Conservation (phyloP, 2,888 invertebrate species). For the Ichneumon xanthorius region DNA sequence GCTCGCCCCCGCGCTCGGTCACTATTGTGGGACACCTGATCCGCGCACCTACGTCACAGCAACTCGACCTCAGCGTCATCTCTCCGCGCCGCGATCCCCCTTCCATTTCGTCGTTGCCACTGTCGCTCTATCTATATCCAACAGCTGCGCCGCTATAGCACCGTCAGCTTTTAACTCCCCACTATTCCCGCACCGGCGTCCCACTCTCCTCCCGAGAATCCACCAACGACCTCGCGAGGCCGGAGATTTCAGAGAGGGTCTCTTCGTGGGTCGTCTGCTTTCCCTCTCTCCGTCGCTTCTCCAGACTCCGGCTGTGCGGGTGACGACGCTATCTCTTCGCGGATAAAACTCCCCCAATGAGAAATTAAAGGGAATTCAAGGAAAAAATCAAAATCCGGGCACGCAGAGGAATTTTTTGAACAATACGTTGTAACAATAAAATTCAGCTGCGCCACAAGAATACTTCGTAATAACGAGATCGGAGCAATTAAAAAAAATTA, state of each 20-base stretch:
- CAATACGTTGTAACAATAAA: too few species aligned
- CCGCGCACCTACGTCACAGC: constrained; percentile 60
- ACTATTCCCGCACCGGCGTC: background rate
- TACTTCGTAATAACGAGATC: background rate
- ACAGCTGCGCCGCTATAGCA: background rate
- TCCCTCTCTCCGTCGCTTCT: background rate
- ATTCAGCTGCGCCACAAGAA: too few species aligned
- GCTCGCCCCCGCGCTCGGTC: background rate
- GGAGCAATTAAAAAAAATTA: background rate
- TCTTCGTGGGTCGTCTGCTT: background rate
- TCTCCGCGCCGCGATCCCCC: constrained; percentile 3
- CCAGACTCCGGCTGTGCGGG: background rate
- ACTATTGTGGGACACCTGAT: constrained; percentile 25
- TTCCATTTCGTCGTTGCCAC: background rate
- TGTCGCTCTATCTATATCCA: background rate
- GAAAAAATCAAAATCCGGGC: background rate
- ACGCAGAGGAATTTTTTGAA: background rate
- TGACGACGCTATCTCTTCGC: constrained; percentile 1
- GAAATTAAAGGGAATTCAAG: background rate
- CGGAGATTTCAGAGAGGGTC: constrained; percentile 20
- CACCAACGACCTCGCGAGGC: constrained; percentile 41
- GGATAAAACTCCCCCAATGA: constrained; percentile 6
- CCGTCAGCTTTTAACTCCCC: background rate
- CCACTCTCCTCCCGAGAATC: constrained; percentile 7
- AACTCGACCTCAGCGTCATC: constrained; percentile 44